Conservation (phyloP, 1,140 invertebrate genomes). For the Apocrypta bakeri region DNA sequence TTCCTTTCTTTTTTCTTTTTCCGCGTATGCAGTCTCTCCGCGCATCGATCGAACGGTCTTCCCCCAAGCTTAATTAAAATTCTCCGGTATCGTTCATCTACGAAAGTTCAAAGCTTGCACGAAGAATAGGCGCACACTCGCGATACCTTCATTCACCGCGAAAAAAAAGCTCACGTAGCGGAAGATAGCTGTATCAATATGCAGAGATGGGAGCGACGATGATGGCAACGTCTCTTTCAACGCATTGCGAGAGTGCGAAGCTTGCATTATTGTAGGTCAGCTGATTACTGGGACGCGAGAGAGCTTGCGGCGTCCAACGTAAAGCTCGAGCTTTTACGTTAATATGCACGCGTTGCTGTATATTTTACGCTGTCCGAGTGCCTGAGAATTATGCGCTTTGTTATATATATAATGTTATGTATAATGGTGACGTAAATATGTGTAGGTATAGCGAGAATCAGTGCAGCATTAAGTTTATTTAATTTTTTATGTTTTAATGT, state of each 20-base stretch:
- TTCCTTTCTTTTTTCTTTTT: not conserved
- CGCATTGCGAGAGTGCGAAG: not conserved
- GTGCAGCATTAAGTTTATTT: not conserved
- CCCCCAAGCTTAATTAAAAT: not conserved
- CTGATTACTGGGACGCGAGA: not conserved
- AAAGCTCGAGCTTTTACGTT: not conserved
- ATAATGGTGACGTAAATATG: not conserved
- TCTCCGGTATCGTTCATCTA: not conserved
- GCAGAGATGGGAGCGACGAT: not conserved
- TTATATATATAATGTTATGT: not conserved
- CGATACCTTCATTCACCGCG: not conserved
- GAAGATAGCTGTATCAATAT: not conserved
- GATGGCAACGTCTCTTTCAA: not conserved
- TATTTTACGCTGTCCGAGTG: not conserved
- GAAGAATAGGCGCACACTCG: no score
- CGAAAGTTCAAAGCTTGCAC: not conserved
- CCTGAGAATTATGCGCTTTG: not conserved
- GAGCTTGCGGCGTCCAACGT: not conserved
- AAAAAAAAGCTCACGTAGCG: not conserved
- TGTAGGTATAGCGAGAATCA: not conserved
- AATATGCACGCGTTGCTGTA: not conserved
- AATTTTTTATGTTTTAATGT: not conserved
- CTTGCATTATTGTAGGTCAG: constrained; percentile 1
- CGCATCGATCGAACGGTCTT: not conserved
- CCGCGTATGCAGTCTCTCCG: not conserved